Conservation (phyloP, 2,888 invertebrate species). For the Spilarctia lutea region DNA sequence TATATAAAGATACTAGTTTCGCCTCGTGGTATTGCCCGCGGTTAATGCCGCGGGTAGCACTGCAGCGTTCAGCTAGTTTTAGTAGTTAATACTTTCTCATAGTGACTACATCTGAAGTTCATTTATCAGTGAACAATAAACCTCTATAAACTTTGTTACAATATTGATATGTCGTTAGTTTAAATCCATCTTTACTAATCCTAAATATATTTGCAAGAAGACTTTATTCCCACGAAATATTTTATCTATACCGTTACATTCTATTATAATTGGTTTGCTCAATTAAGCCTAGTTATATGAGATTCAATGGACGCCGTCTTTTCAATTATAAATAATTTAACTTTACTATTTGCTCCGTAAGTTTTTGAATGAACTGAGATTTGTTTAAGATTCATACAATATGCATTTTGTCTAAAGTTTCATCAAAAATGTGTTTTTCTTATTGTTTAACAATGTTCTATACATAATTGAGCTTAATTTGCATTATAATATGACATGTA, state of each 20-base stretch:
- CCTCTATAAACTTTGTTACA: constrained; percentile 19
- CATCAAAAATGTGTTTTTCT: neutral
- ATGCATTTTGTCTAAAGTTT: neutral
- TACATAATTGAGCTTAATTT: neutral
- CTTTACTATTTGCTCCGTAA: constrained; percentile 27
- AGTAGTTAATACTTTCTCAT: neutral
- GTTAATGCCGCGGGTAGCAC: too few relatives aligned
- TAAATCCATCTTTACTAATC: constrained; percentile 40
- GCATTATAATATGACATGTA: neutral
- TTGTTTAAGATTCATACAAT: neutral
- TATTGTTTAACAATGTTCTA: neutral
- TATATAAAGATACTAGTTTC: too few relatives aligned
- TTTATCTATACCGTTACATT: constrained; percentile 59
- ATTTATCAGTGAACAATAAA: neutral
- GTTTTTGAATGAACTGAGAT: neutral
- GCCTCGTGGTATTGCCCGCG: too few relatives aligned
- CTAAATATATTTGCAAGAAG: constrained; percentile 45
- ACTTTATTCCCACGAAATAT: constrained; percentile 63
- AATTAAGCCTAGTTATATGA: constrained; percentile 65
- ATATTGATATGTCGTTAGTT: constrained; percentile 23
- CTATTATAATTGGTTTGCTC: constrained; percentile 73
- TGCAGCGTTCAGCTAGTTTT: too few relatives aligned
- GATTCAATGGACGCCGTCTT: constrained; percentile 47
- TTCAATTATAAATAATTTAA: constrained; percentile 36
- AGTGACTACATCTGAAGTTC: neutral